These are phyloP conservation scores for Carabus problematicus DNA, from an alignment of 2,888 invertebrate species.

Conservation along the genomic window DNA sequence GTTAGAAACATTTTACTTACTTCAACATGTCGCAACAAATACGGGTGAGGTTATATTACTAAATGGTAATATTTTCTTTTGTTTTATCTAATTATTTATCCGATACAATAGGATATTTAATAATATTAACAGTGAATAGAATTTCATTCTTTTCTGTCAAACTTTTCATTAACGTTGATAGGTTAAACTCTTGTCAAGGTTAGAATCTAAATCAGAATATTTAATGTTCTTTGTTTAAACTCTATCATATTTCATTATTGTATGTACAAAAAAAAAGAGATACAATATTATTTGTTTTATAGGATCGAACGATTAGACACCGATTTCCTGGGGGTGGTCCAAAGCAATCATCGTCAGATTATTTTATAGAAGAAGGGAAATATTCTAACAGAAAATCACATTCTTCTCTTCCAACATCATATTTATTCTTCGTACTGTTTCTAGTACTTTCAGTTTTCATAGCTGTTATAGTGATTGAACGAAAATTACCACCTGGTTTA, in stretches of 20 bases:
- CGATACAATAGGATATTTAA: background rate
- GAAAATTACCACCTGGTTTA: slow-evolving; percentile 67
- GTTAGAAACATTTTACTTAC: slow-evolving; percentile 1
- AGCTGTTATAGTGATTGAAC: slow-evolving; percentile 64
- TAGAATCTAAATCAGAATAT: background rate
- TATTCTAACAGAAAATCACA: slow-evolving; percentile 47
- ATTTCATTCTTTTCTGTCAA: background rate
- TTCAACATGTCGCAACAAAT: slow-evolving; percentile 8
- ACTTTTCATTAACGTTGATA: background rate
- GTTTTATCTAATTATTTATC: background rate
- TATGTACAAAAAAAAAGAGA: background rate
- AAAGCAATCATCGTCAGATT: slow-evolving; percentile 18
- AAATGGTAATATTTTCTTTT: background rate
- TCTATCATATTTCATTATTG: background rate
- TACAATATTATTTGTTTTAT: slow-evolving; percentile 2
- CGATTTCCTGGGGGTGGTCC: slow-evolving; percentile 26
- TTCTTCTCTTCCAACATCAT: slow-evolving; percentile 59
- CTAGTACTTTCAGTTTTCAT: slow-evolving; percentile 63
- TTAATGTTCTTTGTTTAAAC: background rate
- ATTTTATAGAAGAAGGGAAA: slow-evolving; percentile 36
- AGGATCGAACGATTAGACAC: slow-evolving; percentile 29
- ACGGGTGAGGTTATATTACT: slow-evolving; percentile 9
- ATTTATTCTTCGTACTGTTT: slow-evolving; percentile 63
- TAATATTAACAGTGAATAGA: background rate
- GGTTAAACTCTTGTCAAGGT: slow-evolving; percentile 9